Conservation (phyloP, 2,113 vertebrate genomes). For the Notiomystis cincta region DNA sequence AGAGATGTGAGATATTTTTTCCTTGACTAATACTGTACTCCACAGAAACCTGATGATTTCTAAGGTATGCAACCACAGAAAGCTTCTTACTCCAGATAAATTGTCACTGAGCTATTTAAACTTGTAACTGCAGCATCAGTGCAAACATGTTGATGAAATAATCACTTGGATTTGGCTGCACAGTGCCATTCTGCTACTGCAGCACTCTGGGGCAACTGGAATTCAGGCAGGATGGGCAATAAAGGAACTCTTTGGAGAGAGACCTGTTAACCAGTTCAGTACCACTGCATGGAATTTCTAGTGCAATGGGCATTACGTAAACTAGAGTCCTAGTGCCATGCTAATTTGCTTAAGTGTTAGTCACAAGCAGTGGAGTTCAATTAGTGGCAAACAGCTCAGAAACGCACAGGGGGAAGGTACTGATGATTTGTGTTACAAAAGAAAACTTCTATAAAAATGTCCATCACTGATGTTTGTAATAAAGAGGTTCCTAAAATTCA, state of each 20-base stretch:
- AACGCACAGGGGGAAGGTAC: neutral
- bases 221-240: neutral
- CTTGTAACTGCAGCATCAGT: neutral
- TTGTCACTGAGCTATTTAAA: constrained; percentile 7
- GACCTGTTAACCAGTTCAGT: neutral
- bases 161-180: neutral
- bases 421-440: neutral
- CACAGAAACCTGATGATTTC: neutral
- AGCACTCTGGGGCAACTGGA: neutral
- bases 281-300: neutral
- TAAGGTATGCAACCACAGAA: neutral
- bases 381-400: neutral
- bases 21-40: neutral
- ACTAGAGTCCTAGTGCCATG: neutral
- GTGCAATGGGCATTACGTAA: neutral
- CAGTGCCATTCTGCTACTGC: neutral
- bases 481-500: neutral
- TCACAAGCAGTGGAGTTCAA: neutral
- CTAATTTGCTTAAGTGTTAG: neutral
- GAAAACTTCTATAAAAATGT: neutral
- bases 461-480: neutral
- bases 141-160: neutral
- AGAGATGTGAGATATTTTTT: neutral
- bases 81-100: neutral
- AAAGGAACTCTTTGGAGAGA: neutral